Base-by-base conservation (phyloP, 2,113 vertebrate genomes). In the Carassius gibelio region DNA sequence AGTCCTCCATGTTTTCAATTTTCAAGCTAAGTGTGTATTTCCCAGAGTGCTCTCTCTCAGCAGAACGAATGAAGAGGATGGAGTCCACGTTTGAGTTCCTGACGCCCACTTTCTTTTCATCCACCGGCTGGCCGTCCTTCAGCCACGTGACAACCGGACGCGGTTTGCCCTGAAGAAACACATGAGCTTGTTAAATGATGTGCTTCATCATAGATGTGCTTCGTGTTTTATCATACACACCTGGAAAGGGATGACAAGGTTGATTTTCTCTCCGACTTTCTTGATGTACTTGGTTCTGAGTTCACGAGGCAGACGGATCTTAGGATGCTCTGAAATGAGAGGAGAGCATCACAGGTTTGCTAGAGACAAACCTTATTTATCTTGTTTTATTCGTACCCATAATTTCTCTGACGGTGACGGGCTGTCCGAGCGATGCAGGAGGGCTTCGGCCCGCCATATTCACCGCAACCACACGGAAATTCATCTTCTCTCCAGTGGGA, bases 231-330 rank as follows among this genome's bases (percentile, higher is more conserved):
- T n/a, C 17, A 64, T 26, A 48, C 82, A 45, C 42, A 97, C 97
- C 96, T 97, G 96, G 94, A 97, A 98, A 79, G 97, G 96, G 87
- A 98, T 95, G 78, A 95, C 90, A 21, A 98, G 92, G 92, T 98
- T 98, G 89, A 98, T 48, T 38, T 92, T 94, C 1, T 97, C 95
- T 68, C 97, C 97, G 0, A 98, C 97, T 93, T 48, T 95, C 78
- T 88, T 95, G 90, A 97, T 91, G 88, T 93, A 96, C 7, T 96
- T 97, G 88, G 96, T 95, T 78, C 97, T 96, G 57, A 98, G 94
- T 0, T 96, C 90, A 7, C 97, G 96, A 2, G 97, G 97, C 0
- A 98, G 94, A 15, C 96, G 96, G 89, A 98, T 97, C 92, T 96
- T 97, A 38, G 97, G 97, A 82, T 95, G 93, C 82, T 98, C 97